Percentiles rank a stretch among this genome's conserved stretches.
Evolutionary conservation across 2,888 invertebrate genomes (phyloP).

Genomic region (Cenopis cana): DNA sequence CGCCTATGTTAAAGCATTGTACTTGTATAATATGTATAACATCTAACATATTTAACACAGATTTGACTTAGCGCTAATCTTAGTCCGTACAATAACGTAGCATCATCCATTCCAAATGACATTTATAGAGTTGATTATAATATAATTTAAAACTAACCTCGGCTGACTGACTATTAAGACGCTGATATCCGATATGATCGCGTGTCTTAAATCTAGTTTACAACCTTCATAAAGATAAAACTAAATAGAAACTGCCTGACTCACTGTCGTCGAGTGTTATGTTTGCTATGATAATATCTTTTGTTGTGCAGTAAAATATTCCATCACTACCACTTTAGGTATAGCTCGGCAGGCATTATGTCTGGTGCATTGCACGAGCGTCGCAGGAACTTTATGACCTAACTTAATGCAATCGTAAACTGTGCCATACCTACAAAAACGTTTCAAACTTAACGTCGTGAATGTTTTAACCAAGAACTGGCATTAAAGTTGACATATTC

Average conservation of each 20-base stretch:
- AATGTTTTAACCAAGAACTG: background rate
- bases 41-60: background rate
- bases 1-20: background rate
- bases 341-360: slow-evolving; percentile 5
- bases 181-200: background rate
- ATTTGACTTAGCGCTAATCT: background rate
- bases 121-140: background rate
- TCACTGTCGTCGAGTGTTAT: slow-evolving; percentile 32
- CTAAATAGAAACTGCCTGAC: slow-evolving; percentile 28
- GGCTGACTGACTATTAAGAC: background rate
- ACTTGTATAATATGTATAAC: background rate
- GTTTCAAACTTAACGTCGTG: background rate
- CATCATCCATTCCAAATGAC: no score
- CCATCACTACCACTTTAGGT: slow-evolving; percentile 19
- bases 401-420: slow-evolving; percentile 34
- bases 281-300: slow-evolving; percentile 31
- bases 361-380: slow-evolving; percentile 30
- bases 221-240: slow-evolving; percentile 20
- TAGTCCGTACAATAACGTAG: no score
- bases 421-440: slow-evolving; percentile 6
- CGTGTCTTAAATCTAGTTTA: slow-evolving; percentile 22
- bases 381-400: slow-evolving; percentile 25
- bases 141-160: background rate
- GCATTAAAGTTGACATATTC: background rate
- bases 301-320: slow-evolving; percentile 30